Base-by-base conservation (phyloP, 2,797 vertebrate genomes). In the Xenentodon cancila region DNA sequence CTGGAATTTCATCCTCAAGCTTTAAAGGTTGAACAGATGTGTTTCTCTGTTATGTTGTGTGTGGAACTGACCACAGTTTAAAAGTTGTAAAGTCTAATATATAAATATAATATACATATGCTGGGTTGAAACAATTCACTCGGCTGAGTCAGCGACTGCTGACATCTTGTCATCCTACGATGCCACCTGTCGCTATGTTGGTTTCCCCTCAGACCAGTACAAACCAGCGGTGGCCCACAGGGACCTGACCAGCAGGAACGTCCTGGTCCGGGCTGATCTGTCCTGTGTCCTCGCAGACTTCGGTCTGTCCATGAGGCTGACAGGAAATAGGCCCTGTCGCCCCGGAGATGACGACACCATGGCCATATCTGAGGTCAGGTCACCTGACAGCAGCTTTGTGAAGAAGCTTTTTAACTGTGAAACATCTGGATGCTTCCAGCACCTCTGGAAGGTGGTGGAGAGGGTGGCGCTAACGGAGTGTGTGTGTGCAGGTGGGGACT, bases 151-250 rank as follows among this genome's bases (percentile, higher is more conserved):
- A 25, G 25, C 25, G 25, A n/a, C n/a, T 25, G 25, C 25, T 25
- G 25, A 25, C 25, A 5, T 25, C 25, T 30, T 30, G 7, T 30
- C 30, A 30, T 30, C 30, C 30, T 30, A 5, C 7, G 7, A 5
- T 16, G 2, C 12, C 34, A 37, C 12, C 20, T 15, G 49, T 18
- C 9, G 44, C 7, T 40, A n/a, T n/a, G 43, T 46, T n/a, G n/a
- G 7, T 64, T 16, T 32, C 27, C 43, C 45, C 68, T 83, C 74
- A 99, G 97, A 97, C 81, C 80, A 93, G 76, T 97, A 97, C 77
- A 99, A 99, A 82, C 94, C 96, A 25, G 95, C 97, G 0, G 94
- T 99, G 84, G 96, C 96, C 59, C 96, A 98, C 80, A 94, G 97
- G 64, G 97, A 99, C 82, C 83, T 98, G 85, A 97, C 97, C 87